phyloP scores from a whole-genome alignment of 2,797 vertebrate genomes.

The Macropodus opercularis region DNA sequence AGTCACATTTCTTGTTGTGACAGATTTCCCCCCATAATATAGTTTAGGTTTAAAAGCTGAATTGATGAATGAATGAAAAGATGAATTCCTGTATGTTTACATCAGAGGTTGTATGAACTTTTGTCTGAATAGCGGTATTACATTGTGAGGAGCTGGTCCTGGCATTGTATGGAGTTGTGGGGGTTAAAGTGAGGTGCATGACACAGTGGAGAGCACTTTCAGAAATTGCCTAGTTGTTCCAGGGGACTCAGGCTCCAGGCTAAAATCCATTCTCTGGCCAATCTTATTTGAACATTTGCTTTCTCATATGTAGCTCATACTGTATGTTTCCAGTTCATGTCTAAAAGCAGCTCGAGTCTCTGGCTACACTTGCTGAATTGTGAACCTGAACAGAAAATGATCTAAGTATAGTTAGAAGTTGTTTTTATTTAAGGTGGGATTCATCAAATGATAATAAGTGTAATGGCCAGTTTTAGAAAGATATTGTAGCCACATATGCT shows the following conservation, averaged over 20 bases:
- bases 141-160: no score
- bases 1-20: constrained; percentile 61
- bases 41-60: constrained; percentile 41
- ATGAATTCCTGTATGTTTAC: constrained; percentile 27
- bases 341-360: no score
- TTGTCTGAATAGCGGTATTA: no score
- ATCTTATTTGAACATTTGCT: no score
- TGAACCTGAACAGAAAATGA: constrained; percentile 61
- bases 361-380: constrained; percentile 65
- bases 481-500: constrained; percentile 32
- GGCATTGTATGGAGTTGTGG: no score
- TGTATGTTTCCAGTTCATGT: no score
- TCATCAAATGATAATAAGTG: constrained; percentile 47
- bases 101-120: constrained; percentile 41
- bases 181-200: no score
- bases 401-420: constrained; percentile 40
- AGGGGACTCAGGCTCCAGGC: no score
- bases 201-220: no score
- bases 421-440: constrained; percentile 51
- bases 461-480: constrained; percentile 28
- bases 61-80: constrained; percentile 44
- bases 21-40: constrained; percentile 53
- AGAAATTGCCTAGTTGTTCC: no score
- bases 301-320: no score
- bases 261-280: no score